Conservation (phyloP, 2,113 vertebrate genomes). For the Oenanthe melanoleuca region DNA sequence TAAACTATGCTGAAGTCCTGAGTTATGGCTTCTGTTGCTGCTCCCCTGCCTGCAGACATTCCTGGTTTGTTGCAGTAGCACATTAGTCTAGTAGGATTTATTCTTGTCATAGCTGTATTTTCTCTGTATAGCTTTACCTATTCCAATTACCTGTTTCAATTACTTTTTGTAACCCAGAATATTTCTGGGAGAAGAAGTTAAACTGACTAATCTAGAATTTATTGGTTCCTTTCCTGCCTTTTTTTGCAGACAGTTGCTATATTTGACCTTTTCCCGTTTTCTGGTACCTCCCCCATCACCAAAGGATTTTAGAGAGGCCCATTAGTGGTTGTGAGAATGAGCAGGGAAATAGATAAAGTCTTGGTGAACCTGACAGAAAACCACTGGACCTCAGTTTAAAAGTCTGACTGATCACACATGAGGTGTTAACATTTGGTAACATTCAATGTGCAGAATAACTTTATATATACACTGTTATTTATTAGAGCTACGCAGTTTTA, state of each 20-base stretch:
- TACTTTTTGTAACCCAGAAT: background rate
- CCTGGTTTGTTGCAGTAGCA: background rate
- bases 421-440: slow-evolving; percentile 25
- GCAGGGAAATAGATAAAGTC: background rate
- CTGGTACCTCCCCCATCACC: background rate
- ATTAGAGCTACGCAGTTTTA: background rate
- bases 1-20: background rate
- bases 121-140: background rate
- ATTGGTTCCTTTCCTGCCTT: background rate
- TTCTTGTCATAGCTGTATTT: background rate
- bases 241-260: background rate
- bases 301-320: background rate
- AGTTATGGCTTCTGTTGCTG: background rate
- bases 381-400: background rate
- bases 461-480: background rate
- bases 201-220: background rate
- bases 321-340: background rate
- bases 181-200: background rate
- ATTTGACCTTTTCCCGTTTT: background rate
- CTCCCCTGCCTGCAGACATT: background rate
- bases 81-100: background rate
- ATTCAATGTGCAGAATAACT: background rate
- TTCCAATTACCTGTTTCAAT: background rate
- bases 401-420: background rate
- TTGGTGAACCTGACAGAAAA: background rate